phyloP scores from a whole-genome alignment of 2,797 vertebrate genomes.

The Lepus townsendii region DNA sequence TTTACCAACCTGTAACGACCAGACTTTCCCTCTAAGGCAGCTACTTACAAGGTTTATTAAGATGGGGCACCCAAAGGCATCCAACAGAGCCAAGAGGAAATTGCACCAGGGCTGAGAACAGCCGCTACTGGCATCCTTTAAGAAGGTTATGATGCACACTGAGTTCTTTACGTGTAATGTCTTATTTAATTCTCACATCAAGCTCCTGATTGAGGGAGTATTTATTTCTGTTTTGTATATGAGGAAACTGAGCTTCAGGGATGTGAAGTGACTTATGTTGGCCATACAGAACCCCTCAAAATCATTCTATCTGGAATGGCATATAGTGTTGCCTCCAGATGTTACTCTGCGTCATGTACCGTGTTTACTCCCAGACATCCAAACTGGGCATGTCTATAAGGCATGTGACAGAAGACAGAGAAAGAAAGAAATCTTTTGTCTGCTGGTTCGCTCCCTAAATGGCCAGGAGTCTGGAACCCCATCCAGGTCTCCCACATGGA shows the following conservation, averaged over 20 bases:
- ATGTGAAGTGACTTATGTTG: conserved; percentile 17
- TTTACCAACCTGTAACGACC: not conserved
- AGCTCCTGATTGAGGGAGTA: not conserved
- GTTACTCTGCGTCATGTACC: not conserved
- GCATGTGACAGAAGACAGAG: no score
- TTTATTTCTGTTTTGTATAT: conserved; percentile 5
- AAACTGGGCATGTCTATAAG: no score
- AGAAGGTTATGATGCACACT: not conserved
- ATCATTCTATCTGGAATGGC: not conserved
- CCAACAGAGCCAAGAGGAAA: not conserved
- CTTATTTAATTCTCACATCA: conserved; percentile 28
- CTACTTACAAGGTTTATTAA: not conserved
- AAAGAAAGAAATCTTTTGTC: no score
- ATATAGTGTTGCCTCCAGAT: not conserved
- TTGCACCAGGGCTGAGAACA: not conserved
- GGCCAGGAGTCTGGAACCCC: no score
- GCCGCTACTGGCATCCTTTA: not conserved
- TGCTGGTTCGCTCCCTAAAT: no score
- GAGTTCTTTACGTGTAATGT: not conserved
- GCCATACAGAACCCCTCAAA: not conserved
- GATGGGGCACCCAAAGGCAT: not conserved
- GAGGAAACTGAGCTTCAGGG: conserved; percentile 37
- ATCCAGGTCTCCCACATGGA: no score
- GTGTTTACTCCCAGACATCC: not conserved
- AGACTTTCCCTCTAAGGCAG: not conserved